These are phyloP conservation scores for Nesometra sesokonis DNA, from an alignment of 35 echinoderm and acorn worm genomes.

Conservation along the genomic window DNA sequence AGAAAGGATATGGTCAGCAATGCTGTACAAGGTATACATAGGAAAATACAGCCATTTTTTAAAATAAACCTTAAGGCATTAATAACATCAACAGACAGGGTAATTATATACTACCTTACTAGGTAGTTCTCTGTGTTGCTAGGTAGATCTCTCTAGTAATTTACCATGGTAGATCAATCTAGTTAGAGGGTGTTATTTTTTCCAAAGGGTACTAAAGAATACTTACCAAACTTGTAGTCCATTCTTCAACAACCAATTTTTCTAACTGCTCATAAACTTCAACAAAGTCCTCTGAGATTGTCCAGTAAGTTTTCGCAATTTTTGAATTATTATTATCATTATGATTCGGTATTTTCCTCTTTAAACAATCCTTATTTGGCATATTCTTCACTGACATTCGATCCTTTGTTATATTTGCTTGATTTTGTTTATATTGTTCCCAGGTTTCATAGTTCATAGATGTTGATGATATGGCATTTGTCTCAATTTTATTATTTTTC, in stretches of 20 bases:
- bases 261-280: not conserved
- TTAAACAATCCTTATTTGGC: not conserved
- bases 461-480: not conserved
- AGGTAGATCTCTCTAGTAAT: no score
- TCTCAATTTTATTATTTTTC: not conserved
- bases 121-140: no score
- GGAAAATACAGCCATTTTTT: no score
- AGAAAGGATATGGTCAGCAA: no score
- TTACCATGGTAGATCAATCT: no score
- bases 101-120: no score
- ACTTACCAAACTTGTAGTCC: not conserved
- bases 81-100: no score
- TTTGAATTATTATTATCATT: not conserved
- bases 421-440: not conserved
- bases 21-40: no score
- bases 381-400: not conserved
- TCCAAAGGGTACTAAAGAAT: no score
- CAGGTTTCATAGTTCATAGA: not conserved
- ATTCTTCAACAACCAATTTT: not conserved
- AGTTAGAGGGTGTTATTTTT: no score
- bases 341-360: not conserved
- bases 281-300: not conserved
- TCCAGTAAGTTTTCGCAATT: not conserved
- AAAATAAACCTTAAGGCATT: no score
- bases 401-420: not conserved